These are phyloP conservation scores for Nemotelus nigrinus DNA, from an alignment of 2,888 invertebrate species.

Conservation along the genomic window DNA sequence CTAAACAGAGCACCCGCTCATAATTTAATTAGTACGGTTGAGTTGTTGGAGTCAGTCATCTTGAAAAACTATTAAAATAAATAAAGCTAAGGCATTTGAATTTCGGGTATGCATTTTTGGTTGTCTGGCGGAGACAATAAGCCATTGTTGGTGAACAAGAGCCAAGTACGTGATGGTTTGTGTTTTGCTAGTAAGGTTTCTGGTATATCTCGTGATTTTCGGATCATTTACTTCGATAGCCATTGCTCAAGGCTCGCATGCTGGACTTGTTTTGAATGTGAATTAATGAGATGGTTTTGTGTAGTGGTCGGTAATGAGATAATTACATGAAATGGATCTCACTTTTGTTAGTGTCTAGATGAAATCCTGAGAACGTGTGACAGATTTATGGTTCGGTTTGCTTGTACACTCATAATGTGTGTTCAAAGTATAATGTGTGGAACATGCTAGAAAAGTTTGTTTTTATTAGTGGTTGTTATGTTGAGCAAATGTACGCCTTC, in stretches of 20 bases:
- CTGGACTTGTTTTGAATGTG: constrained; percentile 6
- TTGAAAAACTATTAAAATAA: constrained; percentile 42
- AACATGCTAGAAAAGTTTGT: no score
- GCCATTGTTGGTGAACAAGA: background rate
- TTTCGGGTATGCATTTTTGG: background rate
- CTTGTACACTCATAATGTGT: no score
- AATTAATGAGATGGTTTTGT: constrained; percentile 36
- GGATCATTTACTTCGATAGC: background rate
- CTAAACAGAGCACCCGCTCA: constrained; percentile 15
- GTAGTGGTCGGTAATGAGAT: constrained; percentile 24
- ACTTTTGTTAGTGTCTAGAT: background rate
- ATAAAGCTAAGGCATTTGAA: background rate
- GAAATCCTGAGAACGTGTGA: no score
- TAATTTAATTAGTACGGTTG: constrained; percentile 44
- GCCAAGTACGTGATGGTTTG: background rate
- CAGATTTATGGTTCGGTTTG: no score
- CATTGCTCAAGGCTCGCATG: background rate
- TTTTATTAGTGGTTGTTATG: no score
- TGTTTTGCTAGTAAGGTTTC: constrained; percentile 1
- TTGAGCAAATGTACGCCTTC: no score
- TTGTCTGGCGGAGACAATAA: background rate
- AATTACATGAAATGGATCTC: constrained; percentile 26
- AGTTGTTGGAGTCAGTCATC: constrained; percentile 31
- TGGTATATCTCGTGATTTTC: background rate
- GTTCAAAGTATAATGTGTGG: no score